Evolutionary conservation across 1,140 invertebrate genomes (phyloP).

Genomic region (Drosophila oshimai): DNA sequence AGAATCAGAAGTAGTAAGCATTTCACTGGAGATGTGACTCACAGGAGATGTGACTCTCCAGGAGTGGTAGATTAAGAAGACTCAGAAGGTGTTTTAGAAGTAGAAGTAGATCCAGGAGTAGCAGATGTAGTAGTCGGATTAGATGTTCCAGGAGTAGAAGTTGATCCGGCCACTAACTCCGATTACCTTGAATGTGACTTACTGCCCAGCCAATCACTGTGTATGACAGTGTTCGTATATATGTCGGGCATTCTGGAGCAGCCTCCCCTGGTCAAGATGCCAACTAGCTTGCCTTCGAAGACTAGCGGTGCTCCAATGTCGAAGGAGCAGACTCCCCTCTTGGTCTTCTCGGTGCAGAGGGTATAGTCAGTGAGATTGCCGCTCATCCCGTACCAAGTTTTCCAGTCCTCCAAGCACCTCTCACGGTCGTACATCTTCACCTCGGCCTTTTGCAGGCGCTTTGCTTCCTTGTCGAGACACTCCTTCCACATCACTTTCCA

Average conservation of each 20-base stretch:
- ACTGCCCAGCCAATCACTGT: not conserved
- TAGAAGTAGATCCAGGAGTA: too few relatives aligned
- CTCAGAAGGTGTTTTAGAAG: too few relatives aligned
- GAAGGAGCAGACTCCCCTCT: not conserved
- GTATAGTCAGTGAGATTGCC: not conserved
- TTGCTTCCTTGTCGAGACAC: not conserved
- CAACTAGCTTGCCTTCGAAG: not conserved
- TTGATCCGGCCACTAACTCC: too few relatives aligned
- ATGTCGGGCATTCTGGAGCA: not conserved
- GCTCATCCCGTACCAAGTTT: too few relatives aligned
- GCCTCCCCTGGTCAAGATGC: not conserved
- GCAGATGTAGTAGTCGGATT: not conserved
- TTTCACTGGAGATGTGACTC: too few relatives aligned
- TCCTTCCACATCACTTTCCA: not conserved
- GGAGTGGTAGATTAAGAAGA: not conserved
- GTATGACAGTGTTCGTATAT: not conserved
- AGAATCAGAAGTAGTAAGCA: too few relatives aligned
- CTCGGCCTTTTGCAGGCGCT: not conserved
- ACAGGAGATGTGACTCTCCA: too few relatives aligned
- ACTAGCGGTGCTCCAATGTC: not conserved
- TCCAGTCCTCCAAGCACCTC: too few relatives aligned
- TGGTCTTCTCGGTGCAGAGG: not conserved
- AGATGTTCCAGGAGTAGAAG: not conserved
- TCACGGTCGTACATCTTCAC: not conserved
- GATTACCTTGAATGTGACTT: too few relatives aligned